phyloP scores from a whole-genome alignment of 2,797 vertebrate species.

The Triplophysa bombifrons region DNA sequence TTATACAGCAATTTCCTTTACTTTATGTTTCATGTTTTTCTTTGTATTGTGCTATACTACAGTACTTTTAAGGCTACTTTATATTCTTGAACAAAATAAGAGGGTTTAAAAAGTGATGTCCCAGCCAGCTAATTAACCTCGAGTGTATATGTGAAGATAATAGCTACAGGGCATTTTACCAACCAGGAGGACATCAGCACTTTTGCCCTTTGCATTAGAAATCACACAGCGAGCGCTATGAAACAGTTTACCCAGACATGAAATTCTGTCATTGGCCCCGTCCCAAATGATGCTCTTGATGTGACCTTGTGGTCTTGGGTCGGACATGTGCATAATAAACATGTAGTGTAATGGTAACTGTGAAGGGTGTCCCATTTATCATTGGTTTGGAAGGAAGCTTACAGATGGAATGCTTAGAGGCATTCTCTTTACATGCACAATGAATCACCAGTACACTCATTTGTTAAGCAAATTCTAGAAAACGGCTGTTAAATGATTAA shows the following conservation, averaged over 20 bases:
- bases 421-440: no score
- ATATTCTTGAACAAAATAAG: not conserved
- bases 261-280: not conserved
- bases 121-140: slow-evolving; percentile 15
- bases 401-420: no score
- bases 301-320: not conserved
- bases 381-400: no score
- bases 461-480: no score
- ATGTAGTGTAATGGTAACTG: no score
- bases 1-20: no score
- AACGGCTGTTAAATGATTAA: no score
- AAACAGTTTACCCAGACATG: not conserved
- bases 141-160: not conserved
- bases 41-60: not conserved
- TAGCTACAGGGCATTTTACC: slow-evolving; percentile 2
- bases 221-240: not conserved
- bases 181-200: not conserved
- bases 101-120: not conserved
- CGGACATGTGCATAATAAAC: not conserved
- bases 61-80: not conserved
- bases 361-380: not conserved
- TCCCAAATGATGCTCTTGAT: not conserved
- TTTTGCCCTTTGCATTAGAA: slow-evolving; percentile 1
- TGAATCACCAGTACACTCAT: no score
- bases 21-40: not conserved